Evolutionary conservation across 2,888 invertebrate genomes (phyloP).

Genomic region (Megamerina dolium): DNA sequence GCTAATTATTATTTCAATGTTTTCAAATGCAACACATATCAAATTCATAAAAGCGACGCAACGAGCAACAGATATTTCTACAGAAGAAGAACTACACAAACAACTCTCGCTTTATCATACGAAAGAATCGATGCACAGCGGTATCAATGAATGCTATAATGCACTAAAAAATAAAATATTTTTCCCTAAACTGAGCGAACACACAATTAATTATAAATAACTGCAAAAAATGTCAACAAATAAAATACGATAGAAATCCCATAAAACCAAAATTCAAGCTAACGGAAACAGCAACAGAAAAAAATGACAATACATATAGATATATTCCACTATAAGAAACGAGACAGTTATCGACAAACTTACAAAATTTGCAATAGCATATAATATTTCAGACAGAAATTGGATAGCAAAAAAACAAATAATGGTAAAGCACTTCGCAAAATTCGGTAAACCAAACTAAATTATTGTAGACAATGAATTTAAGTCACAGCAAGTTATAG

Average conservation of each 20-base stretch:
- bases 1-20: constrained; percentile 14
- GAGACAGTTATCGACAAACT: constrained; percentile 14
- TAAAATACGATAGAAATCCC: constrained; percentile 17
- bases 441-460: constrained; percentile 16
- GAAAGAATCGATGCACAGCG: constrained; percentile 11
- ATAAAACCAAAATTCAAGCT: constrained; percentile 13
- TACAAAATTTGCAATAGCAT: constrained; percentile 11
- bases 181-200: constrained; percentile 7
- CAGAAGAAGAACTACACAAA: constrained; percentile 14
- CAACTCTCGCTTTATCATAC: constrained; percentile 7
- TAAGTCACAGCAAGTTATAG: constrained; percentile 8
- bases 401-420: constrained; percentile 3
- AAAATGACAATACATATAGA: constrained; percentile 9
- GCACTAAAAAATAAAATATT: constrained; percentile 17
- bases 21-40: constrained; percentile 9
- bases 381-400: constrained; percentile 7
- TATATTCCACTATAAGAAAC: not conserved
- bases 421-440: constrained; percentile 12
- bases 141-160: constrained; percentile 15
- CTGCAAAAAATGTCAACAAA: constrained; percentile 7
- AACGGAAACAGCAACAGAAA: constrained; percentile 14
- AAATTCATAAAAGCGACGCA: constrained; percentile 11
- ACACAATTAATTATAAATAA: constrained; percentile 13
- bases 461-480: constrained; percentile 17
- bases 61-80: constrained; percentile 11